These are phyloP conservation scores for Ahaetulla prasina DNA, from an alignment of 2,113 vertebrate species.

Conservation along the genomic window DNA sequence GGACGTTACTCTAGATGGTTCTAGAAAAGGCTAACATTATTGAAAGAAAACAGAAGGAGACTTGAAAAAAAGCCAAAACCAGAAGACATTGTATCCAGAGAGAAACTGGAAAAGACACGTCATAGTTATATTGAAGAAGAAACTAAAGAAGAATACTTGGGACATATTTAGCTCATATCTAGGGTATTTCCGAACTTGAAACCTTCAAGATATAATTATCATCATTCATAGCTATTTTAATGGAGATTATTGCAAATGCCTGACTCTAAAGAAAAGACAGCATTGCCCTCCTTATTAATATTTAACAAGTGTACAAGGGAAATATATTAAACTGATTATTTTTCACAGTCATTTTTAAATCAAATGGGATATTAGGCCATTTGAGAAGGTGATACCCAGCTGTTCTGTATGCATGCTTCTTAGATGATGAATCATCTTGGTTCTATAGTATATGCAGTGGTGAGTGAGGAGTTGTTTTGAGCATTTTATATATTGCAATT, in stretches of 20 bases:
- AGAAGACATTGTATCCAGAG: background rate
- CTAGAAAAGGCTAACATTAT: background rate
- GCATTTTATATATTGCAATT: background rate
- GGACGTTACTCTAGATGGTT: background rate
- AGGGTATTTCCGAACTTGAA: background rate
- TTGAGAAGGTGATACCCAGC: background rate
- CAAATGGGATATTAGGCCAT: background rate
- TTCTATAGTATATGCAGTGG: background rate
- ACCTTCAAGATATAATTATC: background rate
- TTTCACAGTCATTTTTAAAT: background rate
- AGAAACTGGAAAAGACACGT: background rate
- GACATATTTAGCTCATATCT: background rate
- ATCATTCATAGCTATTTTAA: background rate
- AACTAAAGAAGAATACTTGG: background rate
- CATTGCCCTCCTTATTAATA: background rate
- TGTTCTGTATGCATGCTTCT: background rate
- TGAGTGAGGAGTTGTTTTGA: background rate
- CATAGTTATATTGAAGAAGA: background rate
- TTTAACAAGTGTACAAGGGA: background rate
- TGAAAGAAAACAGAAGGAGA: background rate
- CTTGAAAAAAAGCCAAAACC: background rate
- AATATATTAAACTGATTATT: background rate
- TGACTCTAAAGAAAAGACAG: background rate
- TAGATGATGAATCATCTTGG: background rate
- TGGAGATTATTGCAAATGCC: background rate